Percentiles rank a stretch among this genome's conserved stretches.
These are phyloP conservation scores for Spheniscus humboldti DNA, from an alignment of 2,797 vertebrate genomes.

Conservation along the genomic window DNA sequence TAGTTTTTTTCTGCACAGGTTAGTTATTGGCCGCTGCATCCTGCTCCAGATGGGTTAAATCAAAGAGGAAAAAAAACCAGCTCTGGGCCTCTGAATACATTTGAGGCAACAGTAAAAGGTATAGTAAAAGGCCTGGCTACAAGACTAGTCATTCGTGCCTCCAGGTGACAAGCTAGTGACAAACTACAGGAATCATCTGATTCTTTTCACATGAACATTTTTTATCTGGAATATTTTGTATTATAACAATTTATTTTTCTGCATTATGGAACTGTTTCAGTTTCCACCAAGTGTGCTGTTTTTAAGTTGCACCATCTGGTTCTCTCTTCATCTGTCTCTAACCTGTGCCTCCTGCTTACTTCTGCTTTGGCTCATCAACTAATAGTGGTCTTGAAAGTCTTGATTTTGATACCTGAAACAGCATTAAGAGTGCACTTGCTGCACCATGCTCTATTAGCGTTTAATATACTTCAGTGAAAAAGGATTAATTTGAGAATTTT, in stretches of 20 bases:
- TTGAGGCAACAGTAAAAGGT: not conserved
- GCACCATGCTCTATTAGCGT: not conserved
- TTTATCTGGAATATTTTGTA: not conserved
- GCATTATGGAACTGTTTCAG: not conserved
- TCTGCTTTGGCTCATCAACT: conserved; percentile 18
- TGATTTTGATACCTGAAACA: conserved; percentile 11
- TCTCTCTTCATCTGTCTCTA: not conserved
- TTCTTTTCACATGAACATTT: conserved; percentile 4
- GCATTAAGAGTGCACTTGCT: not conserved
- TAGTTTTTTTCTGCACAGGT: not conserved
- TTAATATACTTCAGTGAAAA: not conserved
- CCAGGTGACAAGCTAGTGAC: not conserved
- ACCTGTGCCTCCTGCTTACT: not conserved
- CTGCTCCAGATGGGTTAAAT: not conserved
- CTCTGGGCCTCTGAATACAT: not conserved
- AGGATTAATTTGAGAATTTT: not conserved
- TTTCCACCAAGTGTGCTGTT: not conserved
- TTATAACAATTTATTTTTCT: not conserved
- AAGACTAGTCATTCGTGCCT: not conserved
- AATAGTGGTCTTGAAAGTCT: not conserved
- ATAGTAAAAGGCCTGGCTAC: not conserved
- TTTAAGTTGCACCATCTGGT: conserved; percentile 9
- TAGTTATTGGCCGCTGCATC: not conserved
- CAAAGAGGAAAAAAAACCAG: not conserved
- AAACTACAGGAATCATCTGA: not conserved